Conservation (phyloP, 2,113 vertebrate species). For the Garra rufa region DNA sequence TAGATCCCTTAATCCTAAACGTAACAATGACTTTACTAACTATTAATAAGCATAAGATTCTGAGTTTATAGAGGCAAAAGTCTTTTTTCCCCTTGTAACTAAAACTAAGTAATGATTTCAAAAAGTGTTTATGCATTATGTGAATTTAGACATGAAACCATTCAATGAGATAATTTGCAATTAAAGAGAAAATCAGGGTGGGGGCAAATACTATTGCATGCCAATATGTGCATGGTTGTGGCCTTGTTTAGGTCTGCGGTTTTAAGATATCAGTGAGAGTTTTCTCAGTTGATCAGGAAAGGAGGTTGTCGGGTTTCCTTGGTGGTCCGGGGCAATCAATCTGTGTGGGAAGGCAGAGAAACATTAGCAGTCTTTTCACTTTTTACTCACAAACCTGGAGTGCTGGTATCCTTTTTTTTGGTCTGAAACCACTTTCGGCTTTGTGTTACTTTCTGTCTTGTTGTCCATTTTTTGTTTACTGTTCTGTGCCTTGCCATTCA, state of each 20-base stretch:
- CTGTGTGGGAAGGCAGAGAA: conserved; percentile 3
- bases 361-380: neutral
- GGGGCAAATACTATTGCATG: neutral
- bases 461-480: neutral
- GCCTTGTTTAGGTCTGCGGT: neutral
- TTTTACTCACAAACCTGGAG: conserved; percentile 9
- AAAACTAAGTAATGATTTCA: neutral
- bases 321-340: neutral
- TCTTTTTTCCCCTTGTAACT: neutral
- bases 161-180: neutral
- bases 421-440: neutral
- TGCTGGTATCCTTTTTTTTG: neutral
- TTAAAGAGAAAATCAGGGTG: neutral
- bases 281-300: neutral
- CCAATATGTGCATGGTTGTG: neutral
- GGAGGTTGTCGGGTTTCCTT: neutral
- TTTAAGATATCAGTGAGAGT: conserved; percentile 4
- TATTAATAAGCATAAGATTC: too few species aligned
- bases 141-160: neutral
- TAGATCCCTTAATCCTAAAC: too few species aligned
- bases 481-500: neutral
- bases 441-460: neutral
- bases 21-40: too few species aligned
- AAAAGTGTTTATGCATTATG: neutral
- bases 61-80: too few species aligned